Evolutionary conservation across 2,888 invertebrate genomes (phyloP), one percentile per base, ranked within the genome.

Genomic region (Apomyelois bistriatella): DNA sequence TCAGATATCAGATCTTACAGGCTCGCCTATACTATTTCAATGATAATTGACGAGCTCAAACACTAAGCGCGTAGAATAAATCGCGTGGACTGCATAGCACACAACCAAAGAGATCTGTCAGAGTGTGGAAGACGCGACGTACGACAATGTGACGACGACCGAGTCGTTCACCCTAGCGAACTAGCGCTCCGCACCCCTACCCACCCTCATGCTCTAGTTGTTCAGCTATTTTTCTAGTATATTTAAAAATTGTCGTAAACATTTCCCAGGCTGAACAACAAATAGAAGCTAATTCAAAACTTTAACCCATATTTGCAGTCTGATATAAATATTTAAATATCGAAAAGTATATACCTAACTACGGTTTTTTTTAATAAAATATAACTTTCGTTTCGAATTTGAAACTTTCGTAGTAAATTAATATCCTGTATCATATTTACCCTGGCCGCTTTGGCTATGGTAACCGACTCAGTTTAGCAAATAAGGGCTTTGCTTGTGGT

Each of bases 141-240:
- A 54, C 59, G 62, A 59, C 60, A 66, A 59, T 56, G 58, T 55
- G 66, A 60, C 67, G 58, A 65, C 60, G 60, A 65, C 67, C 64
- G 43, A 52, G 51, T 38, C 52, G 42, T 52, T 52, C 52, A 52
- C 35, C 51, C 43, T 22, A 35, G 43, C 13, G 22, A 36, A 43
- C 54, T 59, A 54, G 50, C 58, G 55, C 50, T 49, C 53, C 50
- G 13, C 60, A 53, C 55, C 58, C 60, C 28, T 47, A 35, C 56
- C 46, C 54, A 54, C 57, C 55, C 60, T 58, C 59, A 55, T 55
- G 60, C 61, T 60, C 59, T 52, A 58, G 53, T 56, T 60, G 61
- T 61, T 61, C 60, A 65, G 54, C 59, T 59, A 62, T 62, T 61
- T 60, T 57, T 52, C 53, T 56, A 62, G 22, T 3, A 58, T 55